Conservation (phyloP, 2,797 vertebrate species). For the Brotula barbata region DNA sequence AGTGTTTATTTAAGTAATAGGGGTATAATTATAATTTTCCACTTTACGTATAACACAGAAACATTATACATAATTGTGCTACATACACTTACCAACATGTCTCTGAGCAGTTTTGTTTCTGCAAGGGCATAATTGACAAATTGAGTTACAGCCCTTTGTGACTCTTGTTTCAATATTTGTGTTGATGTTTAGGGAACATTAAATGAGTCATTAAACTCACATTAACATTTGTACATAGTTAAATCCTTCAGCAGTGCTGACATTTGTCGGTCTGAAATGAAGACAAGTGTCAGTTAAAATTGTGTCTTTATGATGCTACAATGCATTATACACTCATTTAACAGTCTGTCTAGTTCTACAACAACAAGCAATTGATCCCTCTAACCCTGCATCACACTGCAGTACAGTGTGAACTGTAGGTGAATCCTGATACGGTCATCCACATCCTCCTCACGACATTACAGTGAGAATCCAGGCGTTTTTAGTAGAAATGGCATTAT, state of each 20-base stretch:
- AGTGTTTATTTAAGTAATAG: slow-evolving; percentile 21
- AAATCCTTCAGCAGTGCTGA: neutral
- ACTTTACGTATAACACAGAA: slow-evolving; percentile 23
- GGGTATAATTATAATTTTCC: slow-evolving; percentile 45
- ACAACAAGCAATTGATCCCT: neutral
- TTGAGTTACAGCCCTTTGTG: slow-evolving; percentile 12
- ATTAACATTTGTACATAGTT: neutral
- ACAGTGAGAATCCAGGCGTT: slow-evolving; percentile 3
- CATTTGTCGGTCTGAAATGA: no score
- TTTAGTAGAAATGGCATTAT: slow-evolving; percentile 34
- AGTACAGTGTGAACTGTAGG: no score
- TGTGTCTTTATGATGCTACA: neutral
- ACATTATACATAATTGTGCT: slow-evolving; percentile 36
- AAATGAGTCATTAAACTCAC: slow-evolving; percentile 10
- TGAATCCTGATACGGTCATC: slow-evolving; percentile 29
- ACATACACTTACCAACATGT: neutral
- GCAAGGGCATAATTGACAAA: slow-evolving; percentile 15
- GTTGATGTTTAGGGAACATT: slow-evolving; percentile 1
- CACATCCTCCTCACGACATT: slow-evolving; percentile 14
- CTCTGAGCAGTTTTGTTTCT: slow-evolving; percentile 16
- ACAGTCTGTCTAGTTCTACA: slow-evolving; percentile 5
- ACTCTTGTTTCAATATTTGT: slow-evolving; percentile 10
- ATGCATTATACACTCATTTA: neutral
- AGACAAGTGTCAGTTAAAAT: neutral
- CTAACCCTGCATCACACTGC: no score